phyloP scores from a whole-genome alignment of 2,113 vertebrate species.

The Sus scrofa region T2T-Sscrofa CM000820.6:23931501-23932000 shows the following conservation, averaged over 20 bases:
- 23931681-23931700: not conserved
- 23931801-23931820: not conserved
- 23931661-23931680: not conserved
- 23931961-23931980: not conserved
- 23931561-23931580: not conserved
- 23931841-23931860: not conserved
- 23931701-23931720: not conserved
- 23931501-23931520: not conserved
- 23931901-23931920: not conserved
- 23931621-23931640: not conserved
- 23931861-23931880: not conserved
- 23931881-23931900: not conserved
- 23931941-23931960: not conserved
- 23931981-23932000: not conserved
- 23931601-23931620: not conserved
- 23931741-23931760: not conserved
- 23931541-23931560: not conserved
- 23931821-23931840: not conserved
- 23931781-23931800: not conserved
- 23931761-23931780: not conserved
- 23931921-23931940: not conserved
- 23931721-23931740: not conserved
- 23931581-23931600: not conserved
- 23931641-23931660: not conserved
- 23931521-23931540: not conserved